Evolutionary conservation across 2,797 vertebrate species (phyloP).

Genomic region (Galaxias olidus): DNA sequence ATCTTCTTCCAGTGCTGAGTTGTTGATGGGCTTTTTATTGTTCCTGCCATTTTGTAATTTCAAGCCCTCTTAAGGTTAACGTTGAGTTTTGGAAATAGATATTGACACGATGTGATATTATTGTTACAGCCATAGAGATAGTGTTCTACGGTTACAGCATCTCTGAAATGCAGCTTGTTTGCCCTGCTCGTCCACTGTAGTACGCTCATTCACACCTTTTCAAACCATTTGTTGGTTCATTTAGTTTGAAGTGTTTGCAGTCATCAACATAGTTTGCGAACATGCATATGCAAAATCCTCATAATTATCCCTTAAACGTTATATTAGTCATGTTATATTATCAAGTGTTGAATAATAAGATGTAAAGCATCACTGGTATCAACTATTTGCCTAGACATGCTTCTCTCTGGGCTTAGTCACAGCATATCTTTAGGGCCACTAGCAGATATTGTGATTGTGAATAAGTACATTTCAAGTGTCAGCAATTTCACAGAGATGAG

Average conservation of each 20-base stretch:
- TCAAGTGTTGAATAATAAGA: too few species aligned
- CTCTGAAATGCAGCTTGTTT: too few species aligned
- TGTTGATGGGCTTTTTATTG: too few species aligned
- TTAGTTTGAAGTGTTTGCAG: too few species aligned
- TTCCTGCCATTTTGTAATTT: constrained; percentile 25
- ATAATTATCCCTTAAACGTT: constrained; percentile 1
- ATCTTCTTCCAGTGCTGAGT: not conserved
- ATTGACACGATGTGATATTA: too few species aligned
- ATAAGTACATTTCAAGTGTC: constrained; percentile 72
- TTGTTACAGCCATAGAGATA: too few species aligned
- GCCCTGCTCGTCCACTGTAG: too few species aligned
- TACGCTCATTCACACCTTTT: too few species aligned
- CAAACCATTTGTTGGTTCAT: too few species aligned
- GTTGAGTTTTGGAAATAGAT: not conserved
- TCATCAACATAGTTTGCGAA: not conserved
- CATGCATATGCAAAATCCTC: constrained; percentile 18
- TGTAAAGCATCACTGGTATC: not conserved
- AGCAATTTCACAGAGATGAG: constrained; percentile 53
- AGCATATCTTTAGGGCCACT: constrained; percentile 53
- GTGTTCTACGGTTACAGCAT: too few species aligned
- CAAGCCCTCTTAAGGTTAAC: not conserved
- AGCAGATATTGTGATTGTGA: constrained; percentile 46
- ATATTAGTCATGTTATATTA: not conserved
- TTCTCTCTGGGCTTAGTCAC: constrained; percentile 54
- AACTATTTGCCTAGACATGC: constrained; percentile 18